phyloP scores from a whole-genome alignment of 2,888 invertebrate genomes.

The Aromia moschata region DNA sequence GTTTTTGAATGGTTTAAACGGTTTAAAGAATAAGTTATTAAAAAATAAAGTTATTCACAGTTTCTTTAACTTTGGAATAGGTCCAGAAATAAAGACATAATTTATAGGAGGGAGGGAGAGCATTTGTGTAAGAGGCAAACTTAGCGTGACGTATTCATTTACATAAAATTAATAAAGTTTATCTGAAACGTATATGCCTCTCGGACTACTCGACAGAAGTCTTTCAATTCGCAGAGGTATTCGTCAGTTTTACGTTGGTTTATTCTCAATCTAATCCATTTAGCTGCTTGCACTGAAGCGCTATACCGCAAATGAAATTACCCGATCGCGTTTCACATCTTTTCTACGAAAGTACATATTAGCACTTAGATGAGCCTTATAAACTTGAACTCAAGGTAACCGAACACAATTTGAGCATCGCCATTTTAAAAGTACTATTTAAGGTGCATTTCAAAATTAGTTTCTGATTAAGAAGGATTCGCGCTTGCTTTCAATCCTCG shows the following conservation, averaged over 20 bases:
- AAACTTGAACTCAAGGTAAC: conserved; percentile 27
- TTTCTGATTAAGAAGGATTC: conserved; percentile 12
- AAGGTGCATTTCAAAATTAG: conserved; percentile 36
- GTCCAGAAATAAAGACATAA: no score
- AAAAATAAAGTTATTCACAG: no score
- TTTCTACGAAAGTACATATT: conserved; percentile 29
- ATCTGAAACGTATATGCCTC: no score
- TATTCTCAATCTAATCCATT: conserved; percentile 38
- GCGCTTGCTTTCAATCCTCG: conserved; percentile 1
- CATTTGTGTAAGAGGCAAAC: no score
- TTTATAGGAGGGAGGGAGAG: no score
- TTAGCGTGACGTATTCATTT: no score
- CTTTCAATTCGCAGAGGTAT: conserved; percentile 15
- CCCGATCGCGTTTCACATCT: conserved; percentile 33
- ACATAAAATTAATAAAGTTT: no score
- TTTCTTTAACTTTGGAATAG: no score
- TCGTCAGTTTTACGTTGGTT: conserved; percentile 21
- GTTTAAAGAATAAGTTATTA: no score
- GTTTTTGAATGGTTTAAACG: no score
- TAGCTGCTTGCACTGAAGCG: conserved; percentile 28
- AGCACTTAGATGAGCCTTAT: conserved; percentile 35
- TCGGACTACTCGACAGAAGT: no score
- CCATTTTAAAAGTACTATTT: conserved; percentile 30
- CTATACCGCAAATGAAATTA: conserved; percentile 40
- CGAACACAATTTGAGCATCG: conserved; percentile 30